phyloP scores from a whole-genome alignment of 64 coral and sea anemone genomes.

The Montipora capricornis region DNA sequence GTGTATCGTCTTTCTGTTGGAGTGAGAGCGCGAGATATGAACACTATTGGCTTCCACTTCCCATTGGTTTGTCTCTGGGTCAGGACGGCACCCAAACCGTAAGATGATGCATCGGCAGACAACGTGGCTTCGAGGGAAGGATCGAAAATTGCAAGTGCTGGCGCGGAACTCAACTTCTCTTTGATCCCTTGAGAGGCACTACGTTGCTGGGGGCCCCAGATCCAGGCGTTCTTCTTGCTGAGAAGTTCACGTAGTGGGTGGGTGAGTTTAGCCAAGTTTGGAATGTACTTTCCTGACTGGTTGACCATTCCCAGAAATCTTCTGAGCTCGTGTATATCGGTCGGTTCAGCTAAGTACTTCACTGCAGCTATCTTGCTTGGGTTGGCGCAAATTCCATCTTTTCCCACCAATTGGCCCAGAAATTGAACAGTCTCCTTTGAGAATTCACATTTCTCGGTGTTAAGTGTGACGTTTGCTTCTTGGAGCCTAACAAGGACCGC shows the following conservation, averaged over 20 bases:
- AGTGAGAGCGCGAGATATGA: slow-evolving; percentile 45
- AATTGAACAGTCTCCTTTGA: background rate
- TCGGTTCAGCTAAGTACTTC: background rate
- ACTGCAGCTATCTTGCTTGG: background rate
- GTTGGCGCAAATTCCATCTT: background rate
- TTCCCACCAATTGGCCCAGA: background rate
- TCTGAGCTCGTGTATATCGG: background rate
- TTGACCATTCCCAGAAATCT: slow-evolving; percentile 36
- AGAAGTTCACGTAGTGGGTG: background rate
- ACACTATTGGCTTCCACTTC: slow-evolving; percentile 68
- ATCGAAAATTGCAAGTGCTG: slow-evolving; percentile 58
- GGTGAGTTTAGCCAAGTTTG: background rate
- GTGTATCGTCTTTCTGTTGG: slow-evolving; percentile 29
- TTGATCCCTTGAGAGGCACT: background rate
- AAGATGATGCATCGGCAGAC: slow-evolving; percentile 58
- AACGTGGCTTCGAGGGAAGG: slow-evolving; percentile 5
- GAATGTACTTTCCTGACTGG: slow-evolving; percentile 58
- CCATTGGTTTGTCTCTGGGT: slow-evolving; percentile 37
- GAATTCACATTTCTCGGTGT: slow-evolving; percentile 39
- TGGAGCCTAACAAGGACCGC: background rate
- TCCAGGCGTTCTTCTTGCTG: background rate
- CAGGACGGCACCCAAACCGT: slow-evolving; percentile 56
- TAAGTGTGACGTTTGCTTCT: slow-evolving; percentile 27
- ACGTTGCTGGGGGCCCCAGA: background rate
- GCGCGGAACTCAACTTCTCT: slow-evolving; percentile 34